A percentile compares a stretch with the other conserved stretches of the same genome.
Conservation (phyloP, 2,888 invertebrate species). For the Aspidapion aeneum region DNA sequence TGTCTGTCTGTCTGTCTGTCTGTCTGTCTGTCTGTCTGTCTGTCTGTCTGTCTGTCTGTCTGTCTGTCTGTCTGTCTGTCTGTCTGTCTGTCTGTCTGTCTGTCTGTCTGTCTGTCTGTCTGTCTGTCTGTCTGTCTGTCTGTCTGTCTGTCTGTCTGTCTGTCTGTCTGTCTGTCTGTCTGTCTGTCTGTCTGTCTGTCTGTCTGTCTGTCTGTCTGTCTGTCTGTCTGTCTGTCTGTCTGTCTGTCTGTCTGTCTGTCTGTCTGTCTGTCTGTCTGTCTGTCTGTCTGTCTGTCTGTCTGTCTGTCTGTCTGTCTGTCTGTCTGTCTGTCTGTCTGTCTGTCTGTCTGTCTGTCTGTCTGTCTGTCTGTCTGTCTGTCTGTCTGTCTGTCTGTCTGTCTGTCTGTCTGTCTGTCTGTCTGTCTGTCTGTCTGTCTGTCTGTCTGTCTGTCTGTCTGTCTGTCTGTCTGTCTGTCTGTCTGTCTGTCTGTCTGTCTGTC, state of each 20-base stretch:
- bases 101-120: too few relatives aligned
- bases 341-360: constrained; percentile 12
- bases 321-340: constrained; percentile 12
- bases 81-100: too few relatives aligned
- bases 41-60: too few relatives aligned
- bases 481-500: constrained; percentile 12
- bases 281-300: not conserved
- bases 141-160: too few relatives aligned
- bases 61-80: too few relatives aligned
- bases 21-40: too few relatives aligned
- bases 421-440: constrained; percentile 10
- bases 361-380: constrained; percentile 12
- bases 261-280: constrained; percentile 3
- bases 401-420: constrained; percentile 12
- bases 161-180: too few relatives aligned
- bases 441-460: constrained; percentile 5
- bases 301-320: constrained; percentile 10
- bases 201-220: too few relatives aligned
- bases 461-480: constrained; percentile 12
- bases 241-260: constrained; percentile 17
- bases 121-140: too few relatives aligned
- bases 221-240: too few relatives aligned
- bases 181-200: too few relatives aligned
- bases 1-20: too few relatives aligned
- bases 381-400: constrained; percentile 10